These are phyloP conservation scores for Colletes gigas DNA, from an alignment of 1,140 invertebrate species.

Conservation along the genomic window DNA sequence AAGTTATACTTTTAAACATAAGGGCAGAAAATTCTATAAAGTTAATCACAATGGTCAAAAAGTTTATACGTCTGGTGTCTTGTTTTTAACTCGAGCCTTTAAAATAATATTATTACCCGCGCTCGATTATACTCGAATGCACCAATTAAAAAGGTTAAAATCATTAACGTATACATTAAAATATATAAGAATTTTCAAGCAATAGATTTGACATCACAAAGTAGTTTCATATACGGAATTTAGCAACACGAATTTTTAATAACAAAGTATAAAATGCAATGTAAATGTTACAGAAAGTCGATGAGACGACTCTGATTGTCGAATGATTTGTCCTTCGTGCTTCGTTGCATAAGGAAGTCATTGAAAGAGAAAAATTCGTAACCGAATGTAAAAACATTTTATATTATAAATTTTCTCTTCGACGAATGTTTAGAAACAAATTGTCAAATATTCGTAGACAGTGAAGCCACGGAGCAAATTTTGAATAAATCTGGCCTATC, in stretches of 20 bases:
- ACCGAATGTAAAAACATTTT: neutral
- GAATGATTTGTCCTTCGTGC: slow-evolving; percentile 17
- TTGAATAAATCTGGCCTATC: slow-evolving; percentile 38
- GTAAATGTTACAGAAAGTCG: neutral
- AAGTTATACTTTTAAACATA: no score
- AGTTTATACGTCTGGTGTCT: no score
- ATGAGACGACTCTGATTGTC: neutral
- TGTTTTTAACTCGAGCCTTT: no score
- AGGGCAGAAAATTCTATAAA: no score
- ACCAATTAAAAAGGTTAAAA: no score
- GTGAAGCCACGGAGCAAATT: slow-evolving; percentile 23
- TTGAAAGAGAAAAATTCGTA: neutral
- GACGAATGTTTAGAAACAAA: neutral
- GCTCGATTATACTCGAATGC: no score
- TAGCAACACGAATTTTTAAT: neutral
- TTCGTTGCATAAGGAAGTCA: slow-evolving; percentile 40
- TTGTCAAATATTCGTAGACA: neutral
- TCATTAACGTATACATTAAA: neutral
- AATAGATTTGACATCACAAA: neutral
- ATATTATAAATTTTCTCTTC: slow-evolving; percentile 1
- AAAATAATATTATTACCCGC: no score
- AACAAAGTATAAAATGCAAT: neutral
- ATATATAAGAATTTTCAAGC: neutral
- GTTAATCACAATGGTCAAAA: no score
- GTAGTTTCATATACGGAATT: neutral